These are phyloP conservation scores for Pantelozetes paolii DNA, from an alignment of 2,888 invertebrate species.

Conservation along the genomic window DNA sequence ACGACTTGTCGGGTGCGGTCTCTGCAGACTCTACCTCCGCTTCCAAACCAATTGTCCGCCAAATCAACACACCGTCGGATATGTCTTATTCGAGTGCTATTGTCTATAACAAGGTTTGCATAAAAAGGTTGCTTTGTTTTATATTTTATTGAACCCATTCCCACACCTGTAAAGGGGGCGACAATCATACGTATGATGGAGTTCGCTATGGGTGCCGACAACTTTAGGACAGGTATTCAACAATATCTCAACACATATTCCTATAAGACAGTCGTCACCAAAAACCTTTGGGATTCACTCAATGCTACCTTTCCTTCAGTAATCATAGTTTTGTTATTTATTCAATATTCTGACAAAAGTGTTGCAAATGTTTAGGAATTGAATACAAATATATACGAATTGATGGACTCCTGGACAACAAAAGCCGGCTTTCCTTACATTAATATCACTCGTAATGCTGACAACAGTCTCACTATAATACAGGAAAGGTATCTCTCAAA, in stretches of 20 bases:
- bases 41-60: slow-evolving; percentile 35
- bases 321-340: background rate
- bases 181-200: slow-evolving; percentile 76
- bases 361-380: background rate
- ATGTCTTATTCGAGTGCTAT: slow-evolving; percentile 26
- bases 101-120: slow-evolving; percentile 39
- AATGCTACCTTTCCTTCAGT: background rate
- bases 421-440: slow-evolving; percentile 73
- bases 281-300: slow-evolving; percentile 31
- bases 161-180: slow-evolving; percentile 67
- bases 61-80: background rate
- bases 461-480: slow-evolving; percentile 61
- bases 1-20: background rate
- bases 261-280: background rate
- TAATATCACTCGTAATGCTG: slow-evolving; percentile 63
- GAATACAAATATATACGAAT: slow-evolving; percentile 51
- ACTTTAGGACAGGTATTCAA: slow-evolving; percentile 22
- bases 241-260: background rate
- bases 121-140: too few species aligned
- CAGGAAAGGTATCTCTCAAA: slow-evolving; percentile 66
- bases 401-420: slow-evolving; percentile 76
- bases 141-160: too few species aligned
- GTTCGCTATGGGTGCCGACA: slow-evolving; percentile 2
- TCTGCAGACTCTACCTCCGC: slow-evolving; percentile 26
- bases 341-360: background rate